A percentile compares a stretch with the other conserved stretches of the same genome.
Evolutionary conservation across 2,888 invertebrate genomes (phyloP).

Genomic region (Habrosyne pyritoides): DNA sequence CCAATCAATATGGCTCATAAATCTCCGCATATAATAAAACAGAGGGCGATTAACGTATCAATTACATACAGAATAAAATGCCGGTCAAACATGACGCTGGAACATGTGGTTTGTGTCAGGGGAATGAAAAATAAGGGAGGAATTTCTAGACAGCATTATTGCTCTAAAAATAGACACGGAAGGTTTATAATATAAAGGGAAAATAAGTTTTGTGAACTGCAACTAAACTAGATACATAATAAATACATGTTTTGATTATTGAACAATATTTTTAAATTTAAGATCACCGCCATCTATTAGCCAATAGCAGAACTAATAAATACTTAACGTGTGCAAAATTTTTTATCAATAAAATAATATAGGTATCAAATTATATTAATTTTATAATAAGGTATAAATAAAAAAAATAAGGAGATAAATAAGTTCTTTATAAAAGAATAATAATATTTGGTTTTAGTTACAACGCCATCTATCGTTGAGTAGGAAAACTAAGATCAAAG

Average conservation of each 20-base stretch:
- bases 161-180: background rate
- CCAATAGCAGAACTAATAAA: background rate
- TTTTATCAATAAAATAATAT: no score
- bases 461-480: constrained; percentile 34
- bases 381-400: no score
- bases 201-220: no score
- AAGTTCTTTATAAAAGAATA: no score
- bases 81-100: constrained; percentile 34
- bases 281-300: constrained; percentile 5
- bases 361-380: no score
- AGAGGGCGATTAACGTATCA: constrained; percentile 67
- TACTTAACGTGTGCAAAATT: no score
- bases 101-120: constrained; percentile 63
- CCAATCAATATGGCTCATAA: constrained; percentile 35
- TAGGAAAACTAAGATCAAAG: constrained; percentile 19
- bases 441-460: background rate
- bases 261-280: background rate
- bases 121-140: constrained; percentile 27
- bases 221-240: no score
- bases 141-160: constrained; percentile 13
- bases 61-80: constrained; percentile 49
- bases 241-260: no score
- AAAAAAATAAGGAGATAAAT: no score
- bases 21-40: constrained; percentile 49
- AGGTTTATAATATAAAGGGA: background rate